Conservation (phyloP, 2,797 vertebrate genomes). For the Sciurus carolinensis region DNA sequence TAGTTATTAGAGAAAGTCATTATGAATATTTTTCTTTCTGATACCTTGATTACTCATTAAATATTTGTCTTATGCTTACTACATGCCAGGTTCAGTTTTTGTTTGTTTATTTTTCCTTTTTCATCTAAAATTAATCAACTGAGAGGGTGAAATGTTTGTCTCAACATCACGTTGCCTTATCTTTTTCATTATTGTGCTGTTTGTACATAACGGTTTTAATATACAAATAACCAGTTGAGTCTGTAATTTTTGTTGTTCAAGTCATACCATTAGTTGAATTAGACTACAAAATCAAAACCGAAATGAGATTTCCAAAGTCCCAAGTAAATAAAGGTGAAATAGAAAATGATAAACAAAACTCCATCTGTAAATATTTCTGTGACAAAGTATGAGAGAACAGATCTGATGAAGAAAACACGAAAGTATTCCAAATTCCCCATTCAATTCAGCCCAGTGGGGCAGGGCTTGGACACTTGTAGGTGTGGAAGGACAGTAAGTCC, state of each 20-base stretch:
- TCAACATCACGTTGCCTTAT: not conserved
- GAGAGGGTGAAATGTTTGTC: not conserved
- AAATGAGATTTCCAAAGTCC: not conserved
- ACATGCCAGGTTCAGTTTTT: not conserved
- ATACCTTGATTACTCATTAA: not conserved
- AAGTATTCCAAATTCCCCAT: not conserved
- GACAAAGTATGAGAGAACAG: not conserved
- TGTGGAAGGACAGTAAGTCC: not conserved
- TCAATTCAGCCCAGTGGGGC: not conserved
- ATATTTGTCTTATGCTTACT: not conserved
- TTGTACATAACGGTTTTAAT: not conserved
- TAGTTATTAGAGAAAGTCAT: not conserved
- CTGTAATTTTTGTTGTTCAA: not conserved
- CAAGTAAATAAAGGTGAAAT: not conserved
- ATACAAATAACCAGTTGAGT: not conserved
- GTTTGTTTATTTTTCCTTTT: constrained; percentile 42
- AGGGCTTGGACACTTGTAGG: not conserved
- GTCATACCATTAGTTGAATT: not conserved
- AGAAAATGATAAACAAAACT: not conserved
- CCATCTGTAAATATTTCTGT: not conserved
- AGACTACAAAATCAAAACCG: not conserved
- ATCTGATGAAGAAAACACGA: not conserved
- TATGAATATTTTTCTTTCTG: constrained; percentile 15
- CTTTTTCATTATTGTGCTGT: not conserved
- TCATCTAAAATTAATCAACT: not conserved